These are phyloP conservation scores for Scaptodrosophila latifasciaeformis DNA, from an alignment of 2,888 invertebrate genomes.

Conservation along the genomic window DNA sequence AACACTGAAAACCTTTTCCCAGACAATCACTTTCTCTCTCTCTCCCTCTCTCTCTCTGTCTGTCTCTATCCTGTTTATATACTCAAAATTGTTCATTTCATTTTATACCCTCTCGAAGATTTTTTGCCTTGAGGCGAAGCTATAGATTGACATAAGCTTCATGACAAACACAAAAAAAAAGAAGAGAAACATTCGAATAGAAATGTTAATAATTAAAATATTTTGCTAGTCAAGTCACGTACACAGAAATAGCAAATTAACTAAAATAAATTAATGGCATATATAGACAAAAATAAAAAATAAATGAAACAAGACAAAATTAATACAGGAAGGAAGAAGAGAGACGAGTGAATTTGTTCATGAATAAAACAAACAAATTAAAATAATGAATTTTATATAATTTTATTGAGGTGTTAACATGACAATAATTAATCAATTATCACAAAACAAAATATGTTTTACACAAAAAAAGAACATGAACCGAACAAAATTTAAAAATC, in stretches of 20 bases:
- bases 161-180: too few species aligned
- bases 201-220: slow-evolving; percentile 46
- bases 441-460: slow-evolving; percentile 7
- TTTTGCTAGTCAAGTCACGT: slow-evolving; percentile 49
- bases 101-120: too few species aligned
- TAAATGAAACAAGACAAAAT: slow-evolving; percentile 9
- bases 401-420: slow-evolving; percentile 17
- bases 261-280: slow-evolving; percentile 20
- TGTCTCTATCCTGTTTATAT: slow-evolving; percentile 27
- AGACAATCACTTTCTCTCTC: neutral
- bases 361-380: slow-evolving; percentile 28
- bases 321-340: too few species aligned
- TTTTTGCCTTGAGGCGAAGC: too few species aligned
- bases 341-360: too few species aligned
- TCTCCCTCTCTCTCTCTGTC: slow-evolving; percentile 5
- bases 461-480: slow-evolving; percentile 1
- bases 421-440: slow-evolving; percentile 45
- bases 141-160: too few species aligned
- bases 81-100: too few species aligned
- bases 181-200: too few species aligned
- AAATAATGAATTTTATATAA: too few species aligned
- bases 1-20: too few species aligned
- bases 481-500: neutral
- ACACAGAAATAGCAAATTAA: slow-evolving; percentile 55
- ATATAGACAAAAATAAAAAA: slow-evolving; percentile 14